These are phyloP conservation scores for Paedocypris sp. DNA, from an alignment of 2,113 vertebrate species.

Conservation along the genomic window DNA sequence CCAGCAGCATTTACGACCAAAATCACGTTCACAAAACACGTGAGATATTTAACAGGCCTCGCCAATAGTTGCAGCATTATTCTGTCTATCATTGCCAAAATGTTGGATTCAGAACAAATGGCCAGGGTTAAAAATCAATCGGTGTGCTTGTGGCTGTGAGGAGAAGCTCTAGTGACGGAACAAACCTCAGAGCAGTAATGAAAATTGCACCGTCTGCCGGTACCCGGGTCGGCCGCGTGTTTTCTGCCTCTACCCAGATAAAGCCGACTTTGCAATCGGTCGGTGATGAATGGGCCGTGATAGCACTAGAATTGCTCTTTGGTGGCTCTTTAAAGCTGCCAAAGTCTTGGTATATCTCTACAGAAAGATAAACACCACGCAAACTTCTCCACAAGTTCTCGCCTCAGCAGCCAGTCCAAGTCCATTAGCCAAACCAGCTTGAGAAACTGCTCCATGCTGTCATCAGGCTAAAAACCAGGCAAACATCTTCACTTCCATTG, in stretches of 20 bases:
- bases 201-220: constrained; percentile 31
- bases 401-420: constrained; percentile 35
- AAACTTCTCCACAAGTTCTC: constrained; percentile 11
- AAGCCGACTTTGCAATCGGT: constrained; percentile 50
- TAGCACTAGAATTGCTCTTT: constrained; percentile 56
- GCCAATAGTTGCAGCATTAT: neutral
- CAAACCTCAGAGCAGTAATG: constrained; percentile 18
- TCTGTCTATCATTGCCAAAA: neutral
- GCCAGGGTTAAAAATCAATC: constrained; percentile 19
- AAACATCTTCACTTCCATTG: no score
- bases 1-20: no score
- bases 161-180: neutral
- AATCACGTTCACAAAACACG: neutral
- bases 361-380: constrained; percentile 49
- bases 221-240: constrained; percentile 39
- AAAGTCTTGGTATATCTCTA: constrained; percentile 48
- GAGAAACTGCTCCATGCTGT: no score
- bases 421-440: neutral
- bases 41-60: neutral
- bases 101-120: neutral
- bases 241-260: constrained; percentile 44
- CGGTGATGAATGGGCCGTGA: constrained; percentile 58
- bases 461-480: no score
- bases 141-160: constrained; percentile 2
- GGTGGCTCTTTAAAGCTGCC: constrained; percentile 50